Evolutionary conservation across 2,888 invertebrate genomes (phyloP), one percentile per base, ranked within the genome.

Genomic region (Gastracanthus pulcherrimus): DNA sequence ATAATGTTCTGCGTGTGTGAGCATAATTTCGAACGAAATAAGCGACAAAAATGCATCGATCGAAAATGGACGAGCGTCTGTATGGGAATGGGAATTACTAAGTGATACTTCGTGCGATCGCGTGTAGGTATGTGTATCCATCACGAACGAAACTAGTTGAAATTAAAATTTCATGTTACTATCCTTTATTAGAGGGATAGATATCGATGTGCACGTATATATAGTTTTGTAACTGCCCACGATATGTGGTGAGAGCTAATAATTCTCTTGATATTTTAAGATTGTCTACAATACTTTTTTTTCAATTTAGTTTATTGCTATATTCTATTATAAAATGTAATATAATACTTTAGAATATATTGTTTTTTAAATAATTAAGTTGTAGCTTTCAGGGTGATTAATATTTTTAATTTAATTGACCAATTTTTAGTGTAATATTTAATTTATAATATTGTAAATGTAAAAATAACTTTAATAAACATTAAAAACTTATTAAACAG

Each of bases 91-190:
- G n/a, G 26, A 19, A 41, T 41, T 41, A 41, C 9, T 41, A 41
- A 2, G 16, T 41, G 41, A 55, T 11, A 13, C 3, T 55, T 55
- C 55, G 26, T 55, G 23, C 2, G n/a, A 55, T n/a, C 16, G 31
- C 6, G 19, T 9, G n/a, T 34, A n/a, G n/a, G 31, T 16, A 34
- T 19, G n/a, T 34, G 60, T 4, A 9, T 9, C n/a, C 19, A 62
- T 62, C 31, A 36, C 34, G 19, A 62, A n/a, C 4, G n/a, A 16
- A 45, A 34, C 19, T 31, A 9, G 31, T 34, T 62, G 60, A 29
- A 60, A 60, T 62, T 62, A 62, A 62, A 62, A 19, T 62, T 62
- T 62, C 62, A 62, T 31, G 34, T 3, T 31, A 19, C 62, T 36
- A 36, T 60, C 60, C 60, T 60, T 31, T 60, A 7, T 60, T 31